Conservation (phyloP, 2,113 vertebrate species). For the Aegithalos caudatus region DNA sequence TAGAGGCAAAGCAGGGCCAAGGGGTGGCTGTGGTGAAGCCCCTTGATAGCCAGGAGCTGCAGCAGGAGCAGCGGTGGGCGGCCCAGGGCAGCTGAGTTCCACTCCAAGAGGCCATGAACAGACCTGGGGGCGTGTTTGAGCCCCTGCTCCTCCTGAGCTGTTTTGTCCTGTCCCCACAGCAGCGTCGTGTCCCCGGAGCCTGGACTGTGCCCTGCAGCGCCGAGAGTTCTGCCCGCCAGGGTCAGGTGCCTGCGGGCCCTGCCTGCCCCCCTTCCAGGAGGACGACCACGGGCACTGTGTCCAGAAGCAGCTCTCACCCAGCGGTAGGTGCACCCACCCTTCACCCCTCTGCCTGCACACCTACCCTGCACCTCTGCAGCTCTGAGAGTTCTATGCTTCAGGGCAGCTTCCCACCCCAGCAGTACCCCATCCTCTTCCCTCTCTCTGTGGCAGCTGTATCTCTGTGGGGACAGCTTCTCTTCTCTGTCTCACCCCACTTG, state of each 20-base stretch:
- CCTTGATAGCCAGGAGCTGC: rapidly evolving
- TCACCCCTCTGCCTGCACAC: not conserved
- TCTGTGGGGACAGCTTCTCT: rapidly evolving
- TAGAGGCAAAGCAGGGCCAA: rapidly evolving
- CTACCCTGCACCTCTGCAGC: not conserved
- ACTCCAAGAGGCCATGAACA: not conserved
- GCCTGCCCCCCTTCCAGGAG: slow-evolving; percentile 80
- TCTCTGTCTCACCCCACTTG: not conserved
- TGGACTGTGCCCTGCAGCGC: slow-evolving; percentile 84
- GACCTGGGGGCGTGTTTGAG: rapidly evolving
- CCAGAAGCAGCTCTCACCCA: not conserved
- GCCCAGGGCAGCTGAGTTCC: rapidly evolving
- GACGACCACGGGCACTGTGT: slow-evolving; percentile 74
- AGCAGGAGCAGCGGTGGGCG: not conserved
- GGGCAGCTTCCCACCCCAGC: not conserved
- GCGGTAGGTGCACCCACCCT: slow-evolving; percentile 14
- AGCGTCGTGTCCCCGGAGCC: slow-evolving; percentile 77
- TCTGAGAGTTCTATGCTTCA: not conserved
- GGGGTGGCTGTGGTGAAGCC: not conserved
- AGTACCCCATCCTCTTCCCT: not conserved
- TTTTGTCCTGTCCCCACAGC: slow-evolving; percentile 52
- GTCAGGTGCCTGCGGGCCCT: slow-evolving; percentile 79
- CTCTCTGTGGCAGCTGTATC: not conserved
- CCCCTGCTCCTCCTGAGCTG: not conserved
- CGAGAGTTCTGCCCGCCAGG: slow-evolving; percentile 78